Base-by-base conservation (phyloP, 1,140 invertebrate species). In the Globodera rostochiensis region DNA sequence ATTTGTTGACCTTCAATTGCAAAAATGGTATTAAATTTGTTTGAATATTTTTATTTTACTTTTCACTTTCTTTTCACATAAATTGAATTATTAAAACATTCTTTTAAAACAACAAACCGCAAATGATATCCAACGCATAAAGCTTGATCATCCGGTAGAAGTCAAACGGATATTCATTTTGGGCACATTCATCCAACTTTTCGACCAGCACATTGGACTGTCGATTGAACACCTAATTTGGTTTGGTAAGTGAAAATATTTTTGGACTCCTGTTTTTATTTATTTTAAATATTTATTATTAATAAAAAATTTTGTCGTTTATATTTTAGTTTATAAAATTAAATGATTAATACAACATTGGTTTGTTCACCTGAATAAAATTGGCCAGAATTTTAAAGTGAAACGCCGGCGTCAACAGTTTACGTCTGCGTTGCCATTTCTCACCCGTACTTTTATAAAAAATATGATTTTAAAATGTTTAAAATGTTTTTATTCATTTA, bases 401-500 rank as follows among this genome's bases (percentile, higher is more conserved):
- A 90, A 97, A 96, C 0, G 95, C 93, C 45, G 95, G 95, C 3
- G 95, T 96, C 13, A 97, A 93, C 88, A 97, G 93, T 91, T 96
- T 95, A 75, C 95, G 91, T 19, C 94, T 91, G 0, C 88, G 85
- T 74, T 93, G 93, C 95, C 95, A 97, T 91, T 95, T 95, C 11
- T 90, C 89, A 67, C 94, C 94, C 79, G 92, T 92, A 80, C 92
- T 93, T 6, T 91, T 93, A 77, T 57, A 83, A 71, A 21, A 49
- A 80, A 50, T 36, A 50, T 46, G 49, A 45, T 53, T 57, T 45
- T 3, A 3, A 69, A 57, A 4, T 80, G 6, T n/a, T 15, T 45
- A 13, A 13, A 69, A 69, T 57, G 0, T 19, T 46, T 45, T 6
- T 21, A 80, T 47, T 73, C 57, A 50, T 6, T 19, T n/a, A 66